Base-by-base conservation (phyloP, 2,888 invertebrate genomes). In the Latrodectus elegans region DNA sequence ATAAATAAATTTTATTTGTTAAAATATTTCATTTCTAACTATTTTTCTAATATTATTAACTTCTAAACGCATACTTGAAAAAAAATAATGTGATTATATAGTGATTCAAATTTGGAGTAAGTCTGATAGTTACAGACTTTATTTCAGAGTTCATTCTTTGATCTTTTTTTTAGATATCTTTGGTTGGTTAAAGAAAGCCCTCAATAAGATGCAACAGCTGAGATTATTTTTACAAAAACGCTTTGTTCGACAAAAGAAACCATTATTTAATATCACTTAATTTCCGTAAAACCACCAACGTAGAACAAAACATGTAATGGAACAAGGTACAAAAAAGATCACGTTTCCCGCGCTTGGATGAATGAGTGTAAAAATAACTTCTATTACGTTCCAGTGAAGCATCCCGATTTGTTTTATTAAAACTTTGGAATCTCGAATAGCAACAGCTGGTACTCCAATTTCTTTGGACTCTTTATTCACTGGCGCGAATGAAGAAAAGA, bases 391-490 rank as follows among this genome's bases (percentile, higher is more conserved):
- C 75, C 82, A 82, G 15, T 75, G 82, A 82, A 82, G 82, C 82
- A 75, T 75, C 75, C 55, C 68, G 82, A 86, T 86, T 86, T 86
- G 85, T 86, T 80, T 86, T 86, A 86, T 80, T 86, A 86, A 86
- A 86, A 86, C 80, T 86, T 86, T 80, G 70, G 76, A 80, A 80
- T 80, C 71, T 75, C 74, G 80, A 76, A 86, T 86, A 80, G 85
- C 85, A 86, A 86, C 85, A 86, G 85, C 85, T 80, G 85, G 80
- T 15, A 26, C 65, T 76, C 75, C 85, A 80, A 86, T 86, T 86
- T 86, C 85, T 86, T 86, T 65, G 80, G 80, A 70, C 80, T 60
- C 80, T 17, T 71, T 86, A 86, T 86, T 86, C 70, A 86, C 80
- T 86, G 76, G 73, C 65, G 85, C 85, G 80, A 79, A 76, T 70